phyloP scores from a whole-genome alignment of 1,140 invertebrate species.

The Phymastichus coffea region DNA sequence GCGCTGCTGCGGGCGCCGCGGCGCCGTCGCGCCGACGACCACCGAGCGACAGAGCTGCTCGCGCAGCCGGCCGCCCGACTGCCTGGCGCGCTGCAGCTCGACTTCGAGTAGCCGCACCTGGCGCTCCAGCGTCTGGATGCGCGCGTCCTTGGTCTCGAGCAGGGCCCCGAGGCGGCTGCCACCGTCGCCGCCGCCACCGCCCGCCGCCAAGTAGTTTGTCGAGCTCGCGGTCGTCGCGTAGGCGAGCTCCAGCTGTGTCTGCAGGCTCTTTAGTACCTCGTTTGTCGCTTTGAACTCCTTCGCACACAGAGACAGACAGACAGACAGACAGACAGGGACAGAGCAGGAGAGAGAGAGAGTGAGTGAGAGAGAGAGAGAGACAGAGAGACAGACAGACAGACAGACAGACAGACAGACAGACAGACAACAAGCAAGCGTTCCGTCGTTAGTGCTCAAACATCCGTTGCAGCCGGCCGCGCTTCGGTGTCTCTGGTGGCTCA shows the following conservation, averaged over 20 bases:
- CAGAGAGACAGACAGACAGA: neutral
- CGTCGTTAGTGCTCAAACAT: no score
- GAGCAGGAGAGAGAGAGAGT: conserved; percentile 8
- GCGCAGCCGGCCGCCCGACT: conserved; percentile 49
- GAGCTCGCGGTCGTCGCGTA: conserved; percentile 62
- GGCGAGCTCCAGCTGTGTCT: conserved; percentile 74
- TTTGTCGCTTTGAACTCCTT: conserved; percentile 80
- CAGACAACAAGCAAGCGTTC: conserved; percentile 19
- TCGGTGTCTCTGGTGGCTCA: no score
- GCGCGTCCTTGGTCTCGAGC: conserved; percentile 80
- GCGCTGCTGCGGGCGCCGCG: neutral
- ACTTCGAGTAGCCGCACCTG: conserved; percentile 73
- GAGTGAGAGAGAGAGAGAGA: neutral
- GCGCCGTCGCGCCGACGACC: conserved; percentile 32
- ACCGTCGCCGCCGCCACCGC: conserved; percentile 58
- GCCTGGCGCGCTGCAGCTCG: conserved; percentile 68
- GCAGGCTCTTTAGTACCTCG: conserved; percentile 76
- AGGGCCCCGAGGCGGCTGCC: conserved; percentile 74
- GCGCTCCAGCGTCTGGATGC: conserved; percentile 81
- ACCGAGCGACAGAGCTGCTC: conserved; percentile 49
- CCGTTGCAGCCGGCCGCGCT: no score
- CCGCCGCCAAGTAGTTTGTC: conserved; percentile 48
- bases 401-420: conserved; percentile 6
- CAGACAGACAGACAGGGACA: no score
- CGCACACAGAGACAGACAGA: conserved; percentile 51